Evolutionary conservation across 2,888 invertebrate species (phyloP).

Genomic region (Hermaeophaga mercurialis): DNA sequence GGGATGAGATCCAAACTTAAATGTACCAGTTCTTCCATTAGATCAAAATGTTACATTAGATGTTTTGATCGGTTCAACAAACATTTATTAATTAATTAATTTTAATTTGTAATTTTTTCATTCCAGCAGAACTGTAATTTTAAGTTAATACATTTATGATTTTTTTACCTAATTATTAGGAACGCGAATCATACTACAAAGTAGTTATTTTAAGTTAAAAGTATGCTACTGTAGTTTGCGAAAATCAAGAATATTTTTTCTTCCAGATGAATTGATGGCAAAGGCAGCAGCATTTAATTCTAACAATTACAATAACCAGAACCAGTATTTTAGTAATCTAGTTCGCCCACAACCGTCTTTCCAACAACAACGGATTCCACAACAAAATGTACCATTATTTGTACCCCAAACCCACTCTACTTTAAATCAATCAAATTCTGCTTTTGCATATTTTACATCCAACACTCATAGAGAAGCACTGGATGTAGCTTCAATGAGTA

Average conservation of each 20-base stretch:
- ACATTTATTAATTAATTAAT: too few species aligned
- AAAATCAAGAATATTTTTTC: conserved; percentile 2
- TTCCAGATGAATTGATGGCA: conserved; percentile 23
- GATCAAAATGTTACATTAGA: too few species aligned
- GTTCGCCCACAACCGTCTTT: conserved; percentile 17
- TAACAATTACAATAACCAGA: conserved; percentile 7
- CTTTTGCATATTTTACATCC: conserved; percentile 31
- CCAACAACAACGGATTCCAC: conserved; percentile 14
- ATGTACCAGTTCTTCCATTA: too few species aligned
- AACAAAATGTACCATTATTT: conserved; percentile 6
- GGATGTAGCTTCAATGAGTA: background rate
- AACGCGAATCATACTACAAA: too few species aligned
- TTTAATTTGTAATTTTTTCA: too few species aligned
- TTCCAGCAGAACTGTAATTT: too few species aligned
- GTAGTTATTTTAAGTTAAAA: too few species aligned
- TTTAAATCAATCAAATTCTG: conserved; percentile 30
- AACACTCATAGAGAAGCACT: background rate
- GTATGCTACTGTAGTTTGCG: too few species aligned
- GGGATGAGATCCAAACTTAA: too few species aligned
- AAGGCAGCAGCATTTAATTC: conserved; percentile 19
- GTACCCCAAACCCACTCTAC: conserved; percentile 5
- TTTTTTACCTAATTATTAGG: too few species aligned
- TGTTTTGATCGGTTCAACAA: too few species aligned
- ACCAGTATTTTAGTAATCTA: conserved; percentile 6
- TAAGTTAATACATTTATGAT: too few species aligned